A percentile compares a stretch with the other conserved stretches of the same genome.
These are phyloP conservation scores for Daboia siamensis DNA, from an alignment of 2,113 vertebrate genomes.

Conservation along the genomic window DNA sequence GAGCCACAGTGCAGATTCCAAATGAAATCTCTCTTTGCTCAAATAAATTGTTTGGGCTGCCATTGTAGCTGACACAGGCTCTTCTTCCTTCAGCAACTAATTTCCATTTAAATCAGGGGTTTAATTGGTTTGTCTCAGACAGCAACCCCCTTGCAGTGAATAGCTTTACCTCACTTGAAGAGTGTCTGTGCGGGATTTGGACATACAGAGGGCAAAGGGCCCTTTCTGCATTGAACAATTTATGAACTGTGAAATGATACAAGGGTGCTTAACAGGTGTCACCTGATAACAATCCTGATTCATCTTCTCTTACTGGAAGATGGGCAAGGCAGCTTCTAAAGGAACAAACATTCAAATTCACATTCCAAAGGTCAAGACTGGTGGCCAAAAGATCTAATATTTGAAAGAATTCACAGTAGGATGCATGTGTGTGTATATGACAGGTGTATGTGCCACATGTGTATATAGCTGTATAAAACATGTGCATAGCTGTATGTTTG, in stretches of 20 bases:
- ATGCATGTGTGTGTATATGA: too few relatives aligned
- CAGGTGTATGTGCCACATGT: too few relatives aligned
- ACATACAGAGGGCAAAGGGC: not conserved
- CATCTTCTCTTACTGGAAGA: not conserved
- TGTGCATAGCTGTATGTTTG: too few relatives aligned
- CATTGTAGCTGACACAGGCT: not conserved
- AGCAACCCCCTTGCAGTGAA: not conserved
- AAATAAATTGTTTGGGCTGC: rapidly evolving
- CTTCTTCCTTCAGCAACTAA: not conserved
- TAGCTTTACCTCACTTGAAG: not conserved
- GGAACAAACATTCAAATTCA: too few relatives aligned
- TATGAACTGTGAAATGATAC: not conserved
- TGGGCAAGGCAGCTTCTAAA: too few relatives aligned
- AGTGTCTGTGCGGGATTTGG: not conserved
- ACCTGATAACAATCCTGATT: not conserved
- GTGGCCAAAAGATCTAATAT: too few relatives aligned
- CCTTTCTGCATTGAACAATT: too few relatives aligned
- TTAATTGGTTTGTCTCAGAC: not conserved
- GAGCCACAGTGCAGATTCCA: rapidly evolving
- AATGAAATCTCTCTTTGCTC: not conserved
- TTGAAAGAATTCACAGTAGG: too few relatives aligned
- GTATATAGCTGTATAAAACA: too few relatives aligned
- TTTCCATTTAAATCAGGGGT: conserved; percentile 10
- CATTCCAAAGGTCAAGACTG: too few relatives aligned
- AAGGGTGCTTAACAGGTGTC: not conserved